Conservation (phyloP, 2,797 vertebrate species). For the Sarcoramphus papa region DNA sequence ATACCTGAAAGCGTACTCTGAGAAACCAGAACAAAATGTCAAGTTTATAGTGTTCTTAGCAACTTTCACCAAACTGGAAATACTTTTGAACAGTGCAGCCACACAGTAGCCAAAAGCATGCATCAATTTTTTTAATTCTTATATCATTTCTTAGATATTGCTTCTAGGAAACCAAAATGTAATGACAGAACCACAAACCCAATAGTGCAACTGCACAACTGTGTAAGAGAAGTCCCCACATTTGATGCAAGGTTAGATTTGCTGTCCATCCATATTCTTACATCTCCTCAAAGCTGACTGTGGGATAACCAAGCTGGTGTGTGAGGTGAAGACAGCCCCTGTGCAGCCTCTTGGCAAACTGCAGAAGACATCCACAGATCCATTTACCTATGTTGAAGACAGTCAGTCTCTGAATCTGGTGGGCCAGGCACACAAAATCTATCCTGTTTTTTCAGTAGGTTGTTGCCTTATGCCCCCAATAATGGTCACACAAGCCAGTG, state of each 20-base stretch:
- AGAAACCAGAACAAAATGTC: constrained; percentile 24
- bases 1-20: constrained; percentile 88
- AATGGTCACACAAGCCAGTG: background rate
- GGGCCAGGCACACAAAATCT: background rate
- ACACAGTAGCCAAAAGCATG: background rate
- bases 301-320: background rate
- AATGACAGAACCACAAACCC: background rate
- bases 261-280: background rate
- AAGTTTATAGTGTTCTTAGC: background rate
- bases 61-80: background rate
- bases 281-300: background rate
- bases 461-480: background rate
- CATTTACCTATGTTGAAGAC: background rate
- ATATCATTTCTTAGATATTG: background rate
- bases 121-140: background rate
- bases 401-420: background rate
- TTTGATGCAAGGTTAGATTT: background rate
- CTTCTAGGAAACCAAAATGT: background rate
- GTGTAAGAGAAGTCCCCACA: background rate
- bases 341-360: background rate
- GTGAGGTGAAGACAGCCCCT: background rate
- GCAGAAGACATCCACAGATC: background rate
- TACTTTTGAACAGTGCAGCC: background rate
- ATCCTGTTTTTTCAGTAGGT: background rate
- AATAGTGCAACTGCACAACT: background rate